phyloP scores from a whole-genome alignment of 2,888 invertebrate genomes.

The Argyra leucocephala region DNA sequence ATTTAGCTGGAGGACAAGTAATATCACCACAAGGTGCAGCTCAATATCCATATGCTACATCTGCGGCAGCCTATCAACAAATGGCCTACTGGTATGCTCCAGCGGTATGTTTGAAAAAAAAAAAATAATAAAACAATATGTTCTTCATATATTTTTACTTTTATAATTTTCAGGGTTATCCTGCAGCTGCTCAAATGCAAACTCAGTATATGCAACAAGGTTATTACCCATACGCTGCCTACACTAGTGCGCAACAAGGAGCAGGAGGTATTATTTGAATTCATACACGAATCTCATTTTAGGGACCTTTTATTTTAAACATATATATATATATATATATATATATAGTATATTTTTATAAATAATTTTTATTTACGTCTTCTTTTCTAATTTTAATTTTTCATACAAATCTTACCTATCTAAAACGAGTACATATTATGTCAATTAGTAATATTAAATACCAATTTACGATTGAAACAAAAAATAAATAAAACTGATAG shows the following conservation, averaged over 20 bases:
- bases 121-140: not conserved
- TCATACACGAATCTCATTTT: no score
- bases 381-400: no score
- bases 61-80: constrained; percentile 59
- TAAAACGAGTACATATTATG: no score
- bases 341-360: no score
- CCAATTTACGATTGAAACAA: no score
- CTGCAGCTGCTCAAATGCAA: constrained; percentile 59
- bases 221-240: constrained; percentile 53
- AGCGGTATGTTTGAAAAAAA: constrained; percentile 59
- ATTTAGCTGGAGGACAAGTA: constrained; percentile 39
- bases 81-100: constrained; percentile 85
- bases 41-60: constrained; percentile 68
- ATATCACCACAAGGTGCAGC: constrained; percentile 55
- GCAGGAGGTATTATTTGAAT: constrained; percentile 49
- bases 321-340: no score
- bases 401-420: no score
- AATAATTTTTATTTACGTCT: no score
- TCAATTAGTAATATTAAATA: no score
- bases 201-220: constrained; percentile 72
- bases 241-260: constrained; percentile 56
- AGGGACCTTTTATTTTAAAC: no score
- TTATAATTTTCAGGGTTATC: constrained; percentile 53
- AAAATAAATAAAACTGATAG: no score
- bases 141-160: not conserved